phyloP scores from a whole-genome alignment of 1,140 invertebrate genomes.

The Nebria ingens region DNA sequence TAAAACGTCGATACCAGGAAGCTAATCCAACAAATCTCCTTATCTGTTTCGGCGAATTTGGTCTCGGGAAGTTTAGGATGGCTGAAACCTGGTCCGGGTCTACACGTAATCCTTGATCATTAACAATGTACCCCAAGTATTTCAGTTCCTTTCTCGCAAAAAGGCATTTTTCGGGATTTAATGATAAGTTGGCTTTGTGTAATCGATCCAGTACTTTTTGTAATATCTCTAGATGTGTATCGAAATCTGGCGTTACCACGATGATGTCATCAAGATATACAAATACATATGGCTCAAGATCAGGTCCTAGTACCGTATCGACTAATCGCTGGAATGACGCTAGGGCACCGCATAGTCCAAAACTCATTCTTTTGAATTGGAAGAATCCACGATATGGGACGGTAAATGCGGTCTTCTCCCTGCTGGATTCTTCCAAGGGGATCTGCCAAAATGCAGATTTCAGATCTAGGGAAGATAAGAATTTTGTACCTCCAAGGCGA shows the following conservation, averaged over 20 bases:
- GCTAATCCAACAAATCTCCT: conserved; percentile 36
- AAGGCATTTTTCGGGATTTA: conserved; percentile 15
- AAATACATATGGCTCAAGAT: conserved; percentile 18
- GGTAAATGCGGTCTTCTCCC: conserved; percentile 20
- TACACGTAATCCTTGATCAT: conserved; percentile 25
- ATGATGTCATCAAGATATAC: conserved; percentile 31
- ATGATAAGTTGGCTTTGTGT: conserved; percentile 14
- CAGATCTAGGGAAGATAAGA: conserved; percentile 22
- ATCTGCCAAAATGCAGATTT: conserved; percentile 22
- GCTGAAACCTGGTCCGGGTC: conserved; percentile 33
- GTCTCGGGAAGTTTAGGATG: conserved; percentile 30
- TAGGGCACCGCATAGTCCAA: conserved; percentile 25
- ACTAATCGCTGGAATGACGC: conserved; percentile 29
- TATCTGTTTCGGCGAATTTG: conserved; percentile 30
- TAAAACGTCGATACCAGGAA: conserved; percentile 34
- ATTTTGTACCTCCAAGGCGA: conserved; percentile 19
- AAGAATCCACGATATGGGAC: conserved; percentile 18
- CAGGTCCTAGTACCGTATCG: conserved; percentile 18
- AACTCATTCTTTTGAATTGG: conserved; percentile 25
- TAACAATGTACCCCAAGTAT: conserved; percentile 27
- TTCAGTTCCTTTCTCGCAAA: conserved; percentile 19
- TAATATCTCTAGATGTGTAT: conserved; percentile 18
- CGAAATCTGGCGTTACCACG: conserved; percentile 15
- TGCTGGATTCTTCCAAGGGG: conserved; percentile 15
- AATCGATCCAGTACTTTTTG: conserved; percentile 16